Evolutionary conservation across 2,888 invertebrate genomes (phyloP).

Genomic region (Tineola bisselliella): DNA sequence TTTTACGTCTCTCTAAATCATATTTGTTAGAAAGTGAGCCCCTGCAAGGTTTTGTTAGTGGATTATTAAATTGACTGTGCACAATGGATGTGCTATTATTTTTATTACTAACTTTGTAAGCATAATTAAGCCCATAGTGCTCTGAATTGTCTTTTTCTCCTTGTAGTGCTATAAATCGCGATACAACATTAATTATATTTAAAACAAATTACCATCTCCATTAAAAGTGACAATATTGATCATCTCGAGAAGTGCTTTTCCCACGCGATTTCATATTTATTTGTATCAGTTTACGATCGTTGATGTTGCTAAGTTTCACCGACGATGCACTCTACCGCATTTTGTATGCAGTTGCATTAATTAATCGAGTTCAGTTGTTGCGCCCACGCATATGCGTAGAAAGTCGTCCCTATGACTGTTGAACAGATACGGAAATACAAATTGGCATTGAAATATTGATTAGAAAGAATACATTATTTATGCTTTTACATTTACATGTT

Average conservation of each 20-base stretch:
- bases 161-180: too few species aligned
- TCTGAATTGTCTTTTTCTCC: too few species aligned
- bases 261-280: slow-evolving; percentile 29
- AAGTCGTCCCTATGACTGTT: slow-evolving; percentile 21
- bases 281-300: slow-evolving; percentile 25
- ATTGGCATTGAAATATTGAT: slow-evolving; percentile 17
- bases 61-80: background rate
- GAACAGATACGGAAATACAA: slow-evolving; percentile 17
- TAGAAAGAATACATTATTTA: slow-evolving; percentile 10
- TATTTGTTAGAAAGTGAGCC: slow-evolving; percentile 18
- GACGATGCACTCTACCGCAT: slow-evolving; percentile 24
- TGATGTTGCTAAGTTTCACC: slow-evolving; percentile 24
- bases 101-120: too few species aligned
- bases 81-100: background rate
- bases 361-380: slow-evolving; percentile 36
- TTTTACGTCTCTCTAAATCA: slow-evolving; percentile 20
- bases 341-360: slow-evolving; percentile 42
- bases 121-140: too few species aligned
- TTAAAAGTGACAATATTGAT: background rate
- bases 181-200: background rate
- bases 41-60: background rate
- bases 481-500: background rate
- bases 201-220: background rate
- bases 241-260: slow-evolving; percentile 17
- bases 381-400: slow-evolving; percentile 43